Evolutionary conservation across 2,888 invertebrate genomes (phyloP), one percentile per base, ranked within the genome.

Genomic region (Tuta absoluta): DNA sequence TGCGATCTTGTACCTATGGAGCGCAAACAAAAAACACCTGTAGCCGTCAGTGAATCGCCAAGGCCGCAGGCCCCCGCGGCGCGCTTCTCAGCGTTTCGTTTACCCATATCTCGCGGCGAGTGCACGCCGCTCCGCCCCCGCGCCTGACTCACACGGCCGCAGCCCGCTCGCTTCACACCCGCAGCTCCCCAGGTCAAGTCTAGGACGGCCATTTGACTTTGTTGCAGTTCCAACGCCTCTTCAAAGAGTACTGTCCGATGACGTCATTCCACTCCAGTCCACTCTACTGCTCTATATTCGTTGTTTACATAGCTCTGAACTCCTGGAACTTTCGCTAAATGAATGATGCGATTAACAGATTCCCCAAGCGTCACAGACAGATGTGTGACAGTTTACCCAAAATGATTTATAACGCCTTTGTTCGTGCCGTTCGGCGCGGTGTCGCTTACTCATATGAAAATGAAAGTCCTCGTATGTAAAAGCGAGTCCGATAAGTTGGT

Each of bases 41-140:
- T 89, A 90, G 86, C 86, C 87, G 89, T 86, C 86, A 86, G 87
- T 78, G 85, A 88, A 85, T 86, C 78, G 83, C 81, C 91, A 91
- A 90, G 90, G 89, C 87, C 89, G 83, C 85, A 85, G 84, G 87
- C 86, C 88, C 87, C 85, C 82, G 85, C 82, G 78, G 82, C 82
- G 82, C 81, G 84, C 80, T 82, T 73, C 83, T 86, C 84, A 72
- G 84, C 89, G 90, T 85, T 89, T 87, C 89, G 89, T 85, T 91
- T 89, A 91, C 89, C 91, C 86, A 91, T 87, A 91, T 91, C 87
- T 90, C 87, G 87, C 89, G 86, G 86, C 86, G 81, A 86, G 81
- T 87, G 89, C 87, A 89, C 79, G 81, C 83, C 45, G 49, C 53
- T 72, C 80, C 86, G 81, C 86, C 85, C 84, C 84, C 86, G 81